phyloP scores from a whole-genome alignment of 2,888 invertebrate species.

The Pherbina coryleti region DNA sequence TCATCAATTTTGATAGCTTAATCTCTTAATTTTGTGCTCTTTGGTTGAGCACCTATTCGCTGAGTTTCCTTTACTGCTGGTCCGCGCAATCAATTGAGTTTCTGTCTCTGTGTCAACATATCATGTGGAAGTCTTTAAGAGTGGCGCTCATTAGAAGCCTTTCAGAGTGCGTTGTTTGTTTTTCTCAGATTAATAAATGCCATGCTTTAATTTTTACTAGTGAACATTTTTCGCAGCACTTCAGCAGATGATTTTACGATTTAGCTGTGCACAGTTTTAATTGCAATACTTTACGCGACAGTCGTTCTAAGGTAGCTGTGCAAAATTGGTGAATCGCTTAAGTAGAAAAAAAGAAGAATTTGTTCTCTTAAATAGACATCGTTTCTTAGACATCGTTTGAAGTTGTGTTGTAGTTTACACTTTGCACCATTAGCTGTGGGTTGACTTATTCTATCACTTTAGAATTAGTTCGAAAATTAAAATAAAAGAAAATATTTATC shows the following conservation, averaged over 20 bases:
- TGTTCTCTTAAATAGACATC: neutral
- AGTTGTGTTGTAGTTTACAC: neutral
- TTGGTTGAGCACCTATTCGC: neutral
- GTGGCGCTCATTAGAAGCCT: slow-evolving; percentile 21
- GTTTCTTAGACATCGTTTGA: neutral
- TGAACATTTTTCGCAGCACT: slow-evolving; percentile 5
- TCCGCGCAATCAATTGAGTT: neutral
- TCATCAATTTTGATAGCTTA: neutral
- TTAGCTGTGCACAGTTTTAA: slow-evolving; percentile 17
- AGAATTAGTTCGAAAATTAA: neutral
- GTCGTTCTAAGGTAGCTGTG: slow-evolving; percentile 15
- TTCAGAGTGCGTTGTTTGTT: neutral
- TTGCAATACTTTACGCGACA: slow-evolving; percentile 22
- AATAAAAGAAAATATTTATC: neutral
- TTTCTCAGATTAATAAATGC: slow-evolving; percentile 4
- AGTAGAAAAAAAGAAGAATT: neutral
- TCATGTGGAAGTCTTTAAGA: neutral
- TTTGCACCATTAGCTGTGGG: slow-evolving; percentile 20
- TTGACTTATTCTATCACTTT: neutral
- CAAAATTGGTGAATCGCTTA: neutral
- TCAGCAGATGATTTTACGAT: slow-evolving; percentile 3
- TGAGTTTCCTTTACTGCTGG: neutral
- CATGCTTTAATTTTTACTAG: neutral
- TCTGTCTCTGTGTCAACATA: neutral
- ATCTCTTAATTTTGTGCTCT: neutral